Percentiles rank a stretch among this genome's conserved stretches.
phyloP scores from a whole-genome alignment of 2,888 invertebrate genomes.

The Dioctria rufipes region DNA sequence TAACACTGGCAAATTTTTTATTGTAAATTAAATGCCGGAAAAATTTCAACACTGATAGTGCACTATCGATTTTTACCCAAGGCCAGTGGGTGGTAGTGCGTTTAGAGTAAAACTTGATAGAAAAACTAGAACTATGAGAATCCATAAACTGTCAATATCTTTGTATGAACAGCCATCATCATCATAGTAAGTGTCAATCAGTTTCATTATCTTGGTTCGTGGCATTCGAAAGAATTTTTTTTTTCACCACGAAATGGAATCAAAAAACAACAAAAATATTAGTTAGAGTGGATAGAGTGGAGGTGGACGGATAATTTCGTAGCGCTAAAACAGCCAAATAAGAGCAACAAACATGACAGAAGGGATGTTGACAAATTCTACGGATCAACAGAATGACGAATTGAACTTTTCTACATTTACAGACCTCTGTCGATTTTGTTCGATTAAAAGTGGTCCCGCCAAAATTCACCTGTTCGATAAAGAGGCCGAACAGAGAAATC shows the following conservation, averaged over 20 bases:
- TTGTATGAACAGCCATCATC: not conserved
- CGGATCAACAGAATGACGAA: conserved; percentile 70
- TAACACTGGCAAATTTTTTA: conserved; percentile 4
- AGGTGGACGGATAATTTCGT: conserved; percentile 35
- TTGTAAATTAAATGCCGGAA: conserved; percentile 47
- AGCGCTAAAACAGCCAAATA: conserved; percentile 23
- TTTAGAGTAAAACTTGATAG: conserved; percentile 19
- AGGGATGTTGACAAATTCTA: conserved; percentile 66
- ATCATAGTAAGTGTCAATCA: conserved; percentile 20
- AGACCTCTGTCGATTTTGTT: conserved; percentile 81
- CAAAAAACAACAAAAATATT: not conserved
- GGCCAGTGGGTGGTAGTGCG: conserved; percentile 63
- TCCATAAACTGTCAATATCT: not conserved
- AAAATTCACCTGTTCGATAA: conserved; percentile 81
- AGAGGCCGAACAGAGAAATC: conserved; percentile 80
- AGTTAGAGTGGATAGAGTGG: conserved; percentile 12
- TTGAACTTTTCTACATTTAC: conserved; percentile 79
- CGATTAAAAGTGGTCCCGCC: conserved; percentile 79
- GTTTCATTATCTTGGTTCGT: not conserved
- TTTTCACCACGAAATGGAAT: conserved; percentile 11
- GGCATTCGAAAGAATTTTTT: not conserved
- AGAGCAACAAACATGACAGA: conserved; percentile 59
- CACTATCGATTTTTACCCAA: conserved; percentile 66
- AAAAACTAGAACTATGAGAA: conserved; percentile 24
- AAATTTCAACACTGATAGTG: conserved; percentile 56